Evolutionary conservation across 1,140 invertebrate species (phyloP), one percentile per base, ranked within the genome.

Genomic region (Latrodectus geometricus): DNA sequence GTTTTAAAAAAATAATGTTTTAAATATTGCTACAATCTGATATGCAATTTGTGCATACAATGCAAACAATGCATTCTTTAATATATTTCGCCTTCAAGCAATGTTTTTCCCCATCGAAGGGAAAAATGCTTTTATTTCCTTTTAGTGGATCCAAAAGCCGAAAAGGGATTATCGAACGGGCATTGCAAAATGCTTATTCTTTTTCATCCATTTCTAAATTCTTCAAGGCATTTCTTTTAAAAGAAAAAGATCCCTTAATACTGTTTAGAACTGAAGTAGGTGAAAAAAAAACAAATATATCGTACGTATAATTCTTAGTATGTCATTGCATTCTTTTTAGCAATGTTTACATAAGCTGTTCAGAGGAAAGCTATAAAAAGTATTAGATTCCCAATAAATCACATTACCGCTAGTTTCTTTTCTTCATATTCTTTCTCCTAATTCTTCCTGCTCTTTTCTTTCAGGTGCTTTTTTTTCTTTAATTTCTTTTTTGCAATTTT

Each of bases 311-410:
- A 84, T 84, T 84, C 82, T 84, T 84, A 84, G 82, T 76, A 61
- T 84, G 82, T 84, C 82, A 61, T 52, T 76, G 72, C 82, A 69
- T 84, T 84, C 82, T 84, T 84, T 76, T 84, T 84, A 76, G 76
- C 82, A 69, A 73, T 84, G 82, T 84, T 84, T 84, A 84, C 82
- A 84, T 84, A 84, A 84, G 82, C 82, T 76, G 73, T 12, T 76
- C 49, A 8, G 73, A 84, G 69, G 76, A 81, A 84, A 84, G 82
- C 82, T 84, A 84, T 84, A 84, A 84, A 84, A 84, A 84, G 82
- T 84, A 84, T 84, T 84, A 84, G 82, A 84, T 84, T 84, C 73
- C 61, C 73, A 84, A 84, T 84, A 84, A 84, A 84, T 84, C 82
- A 84, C 82, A 84, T 84, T 84, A 84, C 82, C 70, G 72, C 74